Evolutionary conservation across 2,888 invertebrate genomes (phyloP).

Genomic region (Platycheirus albimanus): DNA sequence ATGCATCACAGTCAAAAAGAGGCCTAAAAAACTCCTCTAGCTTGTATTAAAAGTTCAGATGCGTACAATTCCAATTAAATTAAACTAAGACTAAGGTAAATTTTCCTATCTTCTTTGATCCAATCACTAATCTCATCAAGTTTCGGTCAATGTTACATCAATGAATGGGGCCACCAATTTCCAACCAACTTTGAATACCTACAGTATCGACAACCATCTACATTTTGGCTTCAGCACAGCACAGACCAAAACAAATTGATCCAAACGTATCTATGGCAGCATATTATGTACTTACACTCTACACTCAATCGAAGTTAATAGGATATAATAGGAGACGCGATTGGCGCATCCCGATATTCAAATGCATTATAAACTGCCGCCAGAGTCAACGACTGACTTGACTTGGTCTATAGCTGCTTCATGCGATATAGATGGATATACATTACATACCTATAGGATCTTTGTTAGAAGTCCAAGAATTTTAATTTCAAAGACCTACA

Average conservation of each 20-base stretch:
- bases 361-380: constrained; percentile 48
- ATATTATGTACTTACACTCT: background rate
- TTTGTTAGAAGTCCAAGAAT: constrained; percentile 34
- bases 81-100: too few relatives aligned
- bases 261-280: constrained; percentile 2
- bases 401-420: background rate
- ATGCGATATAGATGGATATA: background rate
- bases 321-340: too few relatives aligned
- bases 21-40: too few relatives aligned
- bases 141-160: constrained; percentile 48
- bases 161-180: constrained; percentile 59
- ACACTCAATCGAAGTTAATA: constrained; percentile 47
- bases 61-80: too few relatives aligned
- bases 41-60: too few relatives aligned
- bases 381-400: constrained; percentile 22
- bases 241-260: constrained; percentile 59
- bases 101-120: background rate
- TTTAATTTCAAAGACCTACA: constrained; percentile 63
- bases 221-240: constrained; percentile 10
- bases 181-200: too few relatives aligned
- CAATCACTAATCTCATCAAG: constrained; percentile 29
- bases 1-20: too few relatives aligned
- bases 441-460: background rate
- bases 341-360: constrained; percentile 69
- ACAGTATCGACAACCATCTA: constrained; percentile 37